These are phyloP conservation scores for Trichomalopsis sarcophagae DNA, from an alignment of 1,140 invertebrate species.

Conservation along the genomic window DNA sequence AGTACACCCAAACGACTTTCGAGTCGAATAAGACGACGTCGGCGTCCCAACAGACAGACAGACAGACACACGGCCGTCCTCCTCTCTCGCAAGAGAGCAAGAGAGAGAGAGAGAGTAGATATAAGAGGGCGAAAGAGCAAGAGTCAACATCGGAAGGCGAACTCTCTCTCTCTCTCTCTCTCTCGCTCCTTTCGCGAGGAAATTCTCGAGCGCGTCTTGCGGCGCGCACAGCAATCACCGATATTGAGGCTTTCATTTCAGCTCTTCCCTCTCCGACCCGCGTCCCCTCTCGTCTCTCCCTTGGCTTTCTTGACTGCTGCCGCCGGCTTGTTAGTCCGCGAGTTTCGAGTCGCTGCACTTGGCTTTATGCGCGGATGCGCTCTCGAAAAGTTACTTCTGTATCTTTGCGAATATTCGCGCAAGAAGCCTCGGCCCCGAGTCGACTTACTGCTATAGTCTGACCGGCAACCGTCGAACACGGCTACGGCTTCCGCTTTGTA, in stretches of 20 bases:
- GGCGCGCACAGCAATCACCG: conserved; percentile 70
- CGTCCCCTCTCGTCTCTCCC: neutral
- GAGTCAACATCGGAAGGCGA: conserved; percentile 70
- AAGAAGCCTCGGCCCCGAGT: neutral
- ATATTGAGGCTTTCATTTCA: conserved; percentile 76
- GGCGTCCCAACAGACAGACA: neutral
- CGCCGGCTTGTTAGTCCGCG: neutral
- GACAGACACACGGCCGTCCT: neutral
- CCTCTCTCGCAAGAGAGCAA: neutral
- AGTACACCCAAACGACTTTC: neutral
- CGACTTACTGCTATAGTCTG: neutral
- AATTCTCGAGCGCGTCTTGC: conserved; percentile 70
- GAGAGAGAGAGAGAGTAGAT: neutral
- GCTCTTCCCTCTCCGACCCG: conserved; percentile 56
- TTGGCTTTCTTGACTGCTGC: neutral
- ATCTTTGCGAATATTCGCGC: conserved; percentile 5
- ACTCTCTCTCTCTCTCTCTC: conserved; percentile 51
- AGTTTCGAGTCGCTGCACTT: conserved; percentile 1
- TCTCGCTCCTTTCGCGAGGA: conserved; percentile 54
- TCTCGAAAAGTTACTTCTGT: conserved; percentile 1
- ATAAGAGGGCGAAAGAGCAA: conserved; percentile 53
- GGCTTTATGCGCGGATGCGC: neutral
- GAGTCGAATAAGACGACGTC: conserved; percentile 21
- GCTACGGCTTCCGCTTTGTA: neutral
- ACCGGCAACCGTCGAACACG: neutral